Percentiles rank a stretch among this genome's conserved stretches.
Evolutionary conservation across 1,140 invertebrate species (phyloP).

Genomic region (Drosophila aff.): DNA sequence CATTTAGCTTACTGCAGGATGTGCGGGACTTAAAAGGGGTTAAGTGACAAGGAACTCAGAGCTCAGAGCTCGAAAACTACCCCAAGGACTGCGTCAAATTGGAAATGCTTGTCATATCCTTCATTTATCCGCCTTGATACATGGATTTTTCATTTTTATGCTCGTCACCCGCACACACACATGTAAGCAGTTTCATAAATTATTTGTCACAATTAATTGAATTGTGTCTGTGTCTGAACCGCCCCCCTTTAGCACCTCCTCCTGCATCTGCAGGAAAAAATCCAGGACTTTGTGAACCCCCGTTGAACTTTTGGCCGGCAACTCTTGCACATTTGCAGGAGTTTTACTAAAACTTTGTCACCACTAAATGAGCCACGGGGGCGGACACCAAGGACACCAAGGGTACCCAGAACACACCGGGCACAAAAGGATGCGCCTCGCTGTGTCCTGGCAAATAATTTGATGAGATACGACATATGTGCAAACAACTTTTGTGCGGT

Average conservation of each 20-base stretch:
- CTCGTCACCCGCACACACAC: conserved; percentile 26
- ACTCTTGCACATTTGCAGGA: conserved; percentile 61
- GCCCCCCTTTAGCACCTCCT: conserved; percentile 1
- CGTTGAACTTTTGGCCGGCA: conserved; percentile 35
- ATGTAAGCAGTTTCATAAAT: conserved; percentile 78
- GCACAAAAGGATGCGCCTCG: conserved; percentile 72
- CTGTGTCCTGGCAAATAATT: conserved; percentile 78
- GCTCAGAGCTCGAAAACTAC: conserved; percentile 41
- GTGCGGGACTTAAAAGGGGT: conserved; percentile 60
- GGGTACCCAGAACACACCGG: conserved; percentile 4
- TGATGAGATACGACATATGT: conserved; percentile 85
- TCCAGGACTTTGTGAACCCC: conserved; percentile 22
- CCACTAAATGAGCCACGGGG: conserved; percentile 66
- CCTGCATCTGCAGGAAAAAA: conserved; percentile 29
- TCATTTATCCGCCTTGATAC: conserved; percentile 77
- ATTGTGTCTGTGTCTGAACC: conserved; percentile 63
- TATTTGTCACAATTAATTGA: conserved; percentile 85
- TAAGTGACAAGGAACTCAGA: conserved; percentile 36
- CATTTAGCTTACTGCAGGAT: conserved; percentile 53
- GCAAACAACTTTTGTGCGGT: conserved; percentile 82
- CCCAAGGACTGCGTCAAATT: conserved; percentile 72
- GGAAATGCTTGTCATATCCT: conserved; percentile 85
- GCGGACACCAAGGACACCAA: conserved; percentile 11
- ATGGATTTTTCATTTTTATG: conserved; percentile 79
- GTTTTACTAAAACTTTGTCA: conserved; percentile 69